Percentiles rank a stretch among this genome's conserved stretches.
phyloP scores from a whole-genome alignment of 2,797 vertebrate species.

The Acestrorhynchus altus region DNA sequence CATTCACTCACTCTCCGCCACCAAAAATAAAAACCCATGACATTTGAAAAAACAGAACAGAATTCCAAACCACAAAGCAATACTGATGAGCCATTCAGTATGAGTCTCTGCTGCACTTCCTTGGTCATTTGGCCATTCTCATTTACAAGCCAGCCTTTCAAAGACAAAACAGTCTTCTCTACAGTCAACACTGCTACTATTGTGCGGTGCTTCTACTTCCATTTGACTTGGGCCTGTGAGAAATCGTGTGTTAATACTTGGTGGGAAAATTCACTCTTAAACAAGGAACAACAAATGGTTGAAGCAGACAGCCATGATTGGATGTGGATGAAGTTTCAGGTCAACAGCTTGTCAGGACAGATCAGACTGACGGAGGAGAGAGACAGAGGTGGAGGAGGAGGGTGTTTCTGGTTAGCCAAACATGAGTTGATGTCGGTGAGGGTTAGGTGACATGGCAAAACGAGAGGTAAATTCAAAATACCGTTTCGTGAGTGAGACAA shows the following conservation, averaged over 20 bases:
- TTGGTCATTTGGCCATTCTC: slow-evolving; percentile 7
- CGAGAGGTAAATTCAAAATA: slow-evolving; percentile 67
- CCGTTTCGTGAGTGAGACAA: slow-evolving; percentile 75
- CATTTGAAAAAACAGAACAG: background rate
- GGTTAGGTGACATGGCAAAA: slow-evolving; percentile 34
- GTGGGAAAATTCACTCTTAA: slow-evolving; percentile 8
- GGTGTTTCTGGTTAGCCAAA: slow-evolving; percentile 27
- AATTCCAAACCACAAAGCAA: too few species aligned
- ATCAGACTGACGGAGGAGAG: slow-evolving; percentile 48
- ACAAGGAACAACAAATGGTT: slow-evolving; percentile 19
- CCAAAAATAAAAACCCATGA: background rate
- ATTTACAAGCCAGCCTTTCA: background rate
- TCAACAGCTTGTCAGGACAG: slow-evolving; percentile 34
- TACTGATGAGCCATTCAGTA: background rate
- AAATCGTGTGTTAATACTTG: slow-evolving; percentile 24
- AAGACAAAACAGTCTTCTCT: background rate
- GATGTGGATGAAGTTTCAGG: slow-evolving; percentile 41
- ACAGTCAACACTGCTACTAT: background rate
- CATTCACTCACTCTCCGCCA: background rate
- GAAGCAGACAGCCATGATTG: slow-evolving; percentile 5
- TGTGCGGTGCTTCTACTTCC: background rate
- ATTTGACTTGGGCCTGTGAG: background rate
- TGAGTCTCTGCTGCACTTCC: background rate
- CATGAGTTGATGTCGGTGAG: slow-evolving; percentile 14
- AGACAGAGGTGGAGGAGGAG: slow-evolving; percentile 48